Percentiles rank a stretch among this genome's conserved stretches.
phyloP scores from a whole-genome alignment of 2,797 vertebrate genomes.

The Hemitrygon akajei region DNA sequence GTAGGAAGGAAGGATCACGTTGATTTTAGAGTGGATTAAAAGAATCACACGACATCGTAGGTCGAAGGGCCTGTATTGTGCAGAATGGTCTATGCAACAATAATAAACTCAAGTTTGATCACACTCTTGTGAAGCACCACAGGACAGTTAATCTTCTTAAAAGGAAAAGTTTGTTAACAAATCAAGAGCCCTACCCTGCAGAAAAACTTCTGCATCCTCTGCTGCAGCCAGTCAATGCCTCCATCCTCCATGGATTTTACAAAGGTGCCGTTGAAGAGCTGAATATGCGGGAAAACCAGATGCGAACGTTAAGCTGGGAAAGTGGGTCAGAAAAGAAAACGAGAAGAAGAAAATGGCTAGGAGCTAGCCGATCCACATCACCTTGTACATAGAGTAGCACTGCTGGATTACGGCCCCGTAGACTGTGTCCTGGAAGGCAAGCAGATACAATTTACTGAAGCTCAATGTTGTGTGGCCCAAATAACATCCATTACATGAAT shows the following conservation, averaged over 20 bases:
- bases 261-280: conserved; percentile 97
- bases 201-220: conserved; percentile 96
- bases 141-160: too few species aligned
- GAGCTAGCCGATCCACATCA: conserved; percentile 48
- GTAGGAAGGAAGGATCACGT: too few species aligned
- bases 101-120: too few species aligned
- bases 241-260: conserved; percentile 79
- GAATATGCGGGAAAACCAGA: conserved; percentile 36
- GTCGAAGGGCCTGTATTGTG: too few species aligned
- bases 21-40: too few species aligned
- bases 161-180: not conserved
- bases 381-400: conserved; percentile 99
- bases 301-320: conserved; percentile 5
- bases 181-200: conserved; percentile 72
- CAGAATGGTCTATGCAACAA: too few species aligned
- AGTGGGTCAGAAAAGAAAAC: conserved; percentile 32
- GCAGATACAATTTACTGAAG: not conserved
- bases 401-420: conserved; percentile 86
- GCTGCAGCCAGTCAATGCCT: conserved; percentile 77
- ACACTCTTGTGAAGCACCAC: too few species aligned
- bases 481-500: too few species aligned
- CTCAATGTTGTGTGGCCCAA: not conserved
- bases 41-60: too few species aligned
- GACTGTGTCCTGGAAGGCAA: conserved; percentile 76
- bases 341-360: not conserved